Conservation (phyloP, 2,888 invertebrate species). For the Thera britannica region DNA sequence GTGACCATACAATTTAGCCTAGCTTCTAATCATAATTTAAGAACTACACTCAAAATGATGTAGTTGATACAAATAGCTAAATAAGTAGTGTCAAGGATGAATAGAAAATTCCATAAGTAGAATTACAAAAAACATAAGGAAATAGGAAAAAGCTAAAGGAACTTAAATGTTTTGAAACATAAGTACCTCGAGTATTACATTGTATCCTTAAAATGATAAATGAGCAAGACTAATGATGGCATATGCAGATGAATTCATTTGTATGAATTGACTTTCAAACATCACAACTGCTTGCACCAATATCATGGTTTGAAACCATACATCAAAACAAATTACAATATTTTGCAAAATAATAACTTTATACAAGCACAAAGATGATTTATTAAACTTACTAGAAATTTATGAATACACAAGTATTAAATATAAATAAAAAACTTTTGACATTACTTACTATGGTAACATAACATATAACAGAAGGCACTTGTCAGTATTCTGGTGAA, state of each 20-base stretch:
- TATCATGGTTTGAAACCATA: background rate
- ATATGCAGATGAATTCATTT: background rate
- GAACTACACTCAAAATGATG: background rate
- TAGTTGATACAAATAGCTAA: background rate
- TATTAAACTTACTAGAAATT: slow-evolving; percentile 28
- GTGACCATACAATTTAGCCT: background rate
- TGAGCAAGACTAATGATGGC: too few species aligned
- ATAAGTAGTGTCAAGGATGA: background rate
- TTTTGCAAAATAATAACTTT: slow-evolving; percentile 2
- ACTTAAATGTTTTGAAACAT: background rate
- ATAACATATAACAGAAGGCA: slow-evolving; percentile 64
- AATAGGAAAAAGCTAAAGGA: background rate
- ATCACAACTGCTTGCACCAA: background rate
- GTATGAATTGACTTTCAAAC: background rate
- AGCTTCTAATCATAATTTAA: too few species aligned
- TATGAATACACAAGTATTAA: slow-evolving; percentile 38
- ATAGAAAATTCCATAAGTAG: background rate
- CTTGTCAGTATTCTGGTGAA: slow-evolving; percentile 75
- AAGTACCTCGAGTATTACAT: background rate
- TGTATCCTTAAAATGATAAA: background rate
- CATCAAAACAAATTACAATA: background rate
- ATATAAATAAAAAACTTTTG: slow-evolving; percentile 32
- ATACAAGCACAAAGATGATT: background rate
- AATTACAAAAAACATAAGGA: background rate
- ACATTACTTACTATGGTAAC: slow-evolving; percentile 59